Evolutionary conservation across 2,113 vertebrate species (phyloP), one percentile per base, ranked within the genome.

Genomic region (Machaerirhynchus nigripectus): DNA sequence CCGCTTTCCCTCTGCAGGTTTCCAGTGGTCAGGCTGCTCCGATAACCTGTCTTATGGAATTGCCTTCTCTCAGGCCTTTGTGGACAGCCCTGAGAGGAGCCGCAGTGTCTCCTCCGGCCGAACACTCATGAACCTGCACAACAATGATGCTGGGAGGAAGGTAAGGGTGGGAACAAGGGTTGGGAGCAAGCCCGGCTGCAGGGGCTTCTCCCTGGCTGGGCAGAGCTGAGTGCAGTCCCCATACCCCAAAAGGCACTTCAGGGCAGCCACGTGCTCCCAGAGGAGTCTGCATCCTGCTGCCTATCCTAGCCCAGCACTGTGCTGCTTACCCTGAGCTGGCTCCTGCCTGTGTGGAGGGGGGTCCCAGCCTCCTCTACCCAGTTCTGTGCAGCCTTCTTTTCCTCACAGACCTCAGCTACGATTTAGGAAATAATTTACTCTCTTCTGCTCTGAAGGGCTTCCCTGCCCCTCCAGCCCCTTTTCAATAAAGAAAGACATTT

Each of bases 21-120:
- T 98, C 96, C 98, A 98, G 75, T 98, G 98, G 98, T 98, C 97
- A 0, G 98, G 98, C 21, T 98, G 98, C 96, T 98, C 98, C 56
- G 98, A 98, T 93, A 98, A 98, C 92, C 83, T 98, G 63, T 98
- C 96, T 33, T 98, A 98, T 0, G 97, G 98, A 2, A 97, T 97
- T 80, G 97, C 97, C n/a, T 98, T 98, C 94, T 99, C 98, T 70
- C 98, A 98, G 90, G 98, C 97, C 11, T 98, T 98, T 3, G 95
- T 98, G 79, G 98, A 98, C 35, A 98, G 97, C 85, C 96, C 97
- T 0, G 98, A 98, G 91, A 97, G 97, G 67, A 98, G 97, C 50
- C 88, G 74, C 1, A 95, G 98, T 5, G 26, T 97, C 61, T 98
- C 98, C 6, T 98, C 97, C n/a, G 97, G 98, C 55, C 57, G 79